phyloP scores from a whole-genome alignment of 2,888 invertebrate species.

The Drosophila kanekoi region DNA sequence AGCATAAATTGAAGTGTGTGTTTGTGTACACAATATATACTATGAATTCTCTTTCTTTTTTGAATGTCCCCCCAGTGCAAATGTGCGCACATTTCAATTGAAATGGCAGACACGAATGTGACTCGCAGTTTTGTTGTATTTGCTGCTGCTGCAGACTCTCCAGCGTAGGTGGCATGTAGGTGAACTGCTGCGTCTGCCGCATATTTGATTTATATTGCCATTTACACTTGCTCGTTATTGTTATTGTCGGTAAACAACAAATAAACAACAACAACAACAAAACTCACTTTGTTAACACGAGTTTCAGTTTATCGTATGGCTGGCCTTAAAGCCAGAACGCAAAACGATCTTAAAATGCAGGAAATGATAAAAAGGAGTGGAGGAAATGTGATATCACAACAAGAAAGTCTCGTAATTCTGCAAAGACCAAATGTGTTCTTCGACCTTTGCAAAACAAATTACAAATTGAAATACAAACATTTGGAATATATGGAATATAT shows the following conservation, averaged over 20 bases:
- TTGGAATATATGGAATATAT: neutral
- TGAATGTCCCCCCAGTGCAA: constrained; percentile 51
- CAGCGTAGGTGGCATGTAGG: constrained; percentile 56
- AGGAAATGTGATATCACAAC: neutral
- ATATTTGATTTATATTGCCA: constrained; percentile 75
- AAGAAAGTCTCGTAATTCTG: neutral
- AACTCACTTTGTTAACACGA: constrained; percentile 32
- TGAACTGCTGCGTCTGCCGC: constrained; percentile 62
- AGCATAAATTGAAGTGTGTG: constrained; percentile 59
- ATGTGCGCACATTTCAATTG: constrained; percentile 79
- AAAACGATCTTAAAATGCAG: constrained; percentile 5
- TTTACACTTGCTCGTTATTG: constrained; percentile 65
- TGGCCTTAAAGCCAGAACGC: constrained; percentile 24
- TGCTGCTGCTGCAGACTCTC: constrained; percentile 28
- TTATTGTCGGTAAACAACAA: constrained; percentile 48
- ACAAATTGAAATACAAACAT: too few relatives aligned
- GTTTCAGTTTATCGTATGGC: constrained; percentile 47
- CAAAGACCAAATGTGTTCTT: too few relatives aligned
- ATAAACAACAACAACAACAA: constrained; percentile 13
- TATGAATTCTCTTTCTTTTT: constrained; percentile 18
- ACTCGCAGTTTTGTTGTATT: constrained; percentile 36
- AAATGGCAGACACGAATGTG: constrained; percentile 76
- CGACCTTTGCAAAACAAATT: too few relatives aligned
- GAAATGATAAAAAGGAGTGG: neutral
- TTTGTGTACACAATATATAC: constrained; percentile 8